Evolutionary conservation across 2,113 vertebrate species (phyloP), one percentile per base, ranked within the genome.

Genomic region (Protobothrops mucrosquamatus): DNA sequence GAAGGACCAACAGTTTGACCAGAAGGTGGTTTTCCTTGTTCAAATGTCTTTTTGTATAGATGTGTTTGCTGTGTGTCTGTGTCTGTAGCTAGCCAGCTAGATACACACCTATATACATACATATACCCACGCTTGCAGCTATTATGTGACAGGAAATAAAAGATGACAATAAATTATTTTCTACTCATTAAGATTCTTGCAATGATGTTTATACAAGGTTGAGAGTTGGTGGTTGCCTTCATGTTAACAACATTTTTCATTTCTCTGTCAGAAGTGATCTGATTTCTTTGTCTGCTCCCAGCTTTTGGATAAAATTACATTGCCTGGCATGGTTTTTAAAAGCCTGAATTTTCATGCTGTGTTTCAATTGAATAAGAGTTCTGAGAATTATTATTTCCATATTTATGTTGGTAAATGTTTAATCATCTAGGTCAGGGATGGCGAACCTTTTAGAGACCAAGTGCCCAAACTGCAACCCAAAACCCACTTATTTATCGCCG

Each of bases 391-490:
- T 93, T 93, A 85, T 93, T 93, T 93, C 56, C 56, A 86, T 92
- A 54, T 92, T 93, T 93, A 89, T 91, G 85, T 92, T 89, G 51
- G 64, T 89, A 89, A 89, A 91, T 86, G 55, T 93, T 93, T 93
- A 93, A 93, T 92, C 91, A 26, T 92, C 74, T 69, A 90, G 51
- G 87, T 90, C 39, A 39, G 39, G 39, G 39, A 39, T 39, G 39
- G 39, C 39, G 39, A 39, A 39, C 39, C 39, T 39, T 39, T 39
- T 39, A 39, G 39, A 39, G 39, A 39, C 39, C 39, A 39, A 39
- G 39, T 39, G 39, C 39, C 39, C 39, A 39, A 39, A 39, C 39
- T 39, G 39, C 39, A 39, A 39, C 39, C 39, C 39, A 39, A 39
- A 39, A 39, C 39, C 39, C 39, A 39, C 39, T 39, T 39, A 39